Evolutionary conservation across 2,888 invertebrate genomes (phyloP).

Genomic region (Biston betularia): DNA sequence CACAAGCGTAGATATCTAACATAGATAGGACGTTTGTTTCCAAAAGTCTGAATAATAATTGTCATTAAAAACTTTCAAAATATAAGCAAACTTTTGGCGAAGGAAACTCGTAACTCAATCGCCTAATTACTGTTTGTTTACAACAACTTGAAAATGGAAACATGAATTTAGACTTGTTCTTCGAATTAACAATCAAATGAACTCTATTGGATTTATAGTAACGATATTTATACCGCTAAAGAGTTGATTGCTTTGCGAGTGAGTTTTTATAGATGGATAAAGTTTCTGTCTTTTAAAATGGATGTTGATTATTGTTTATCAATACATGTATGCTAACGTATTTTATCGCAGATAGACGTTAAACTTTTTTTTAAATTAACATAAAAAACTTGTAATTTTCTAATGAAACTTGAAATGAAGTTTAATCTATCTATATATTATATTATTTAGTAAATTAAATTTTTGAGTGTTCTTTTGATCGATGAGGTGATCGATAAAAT

Average conservation of each 20-base stretch:
- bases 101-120: conserved; percentile 77
- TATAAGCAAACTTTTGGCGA: conserved; percentile 51
- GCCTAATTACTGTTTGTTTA: conserved; percentile 76
- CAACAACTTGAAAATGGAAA: conserved; percentile 60
- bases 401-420: too few relatives aligned
- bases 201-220: conserved; percentile 11
- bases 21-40: conserved; percentile 23
- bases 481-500: too few relatives aligned
- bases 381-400: too few relatives aligned
- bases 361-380: too few relatives aligned
- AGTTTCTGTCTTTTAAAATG: too few relatives aligned
- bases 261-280: too few relatives aligned
- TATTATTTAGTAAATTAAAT: too few relatives aligned
- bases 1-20: conserved; percentile 1
- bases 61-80: conserved; percentile 36
- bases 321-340: too few relatives aligned
- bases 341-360: too few relatives aligned
- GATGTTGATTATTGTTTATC: too few relatives aligned
- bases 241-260: not conserved
- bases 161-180: conserved; percentile 61
- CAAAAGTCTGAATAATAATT: conserved; percentile 24
- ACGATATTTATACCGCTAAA: not conserved
- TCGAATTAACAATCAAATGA: conserved; percentile 37
- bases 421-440: too few relatives aligned
- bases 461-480: too few relatives aligned